phyloP scores from a whole-genome alignment of 2,888 invertebrate species.

The Melinaea menophilus region DNA sequence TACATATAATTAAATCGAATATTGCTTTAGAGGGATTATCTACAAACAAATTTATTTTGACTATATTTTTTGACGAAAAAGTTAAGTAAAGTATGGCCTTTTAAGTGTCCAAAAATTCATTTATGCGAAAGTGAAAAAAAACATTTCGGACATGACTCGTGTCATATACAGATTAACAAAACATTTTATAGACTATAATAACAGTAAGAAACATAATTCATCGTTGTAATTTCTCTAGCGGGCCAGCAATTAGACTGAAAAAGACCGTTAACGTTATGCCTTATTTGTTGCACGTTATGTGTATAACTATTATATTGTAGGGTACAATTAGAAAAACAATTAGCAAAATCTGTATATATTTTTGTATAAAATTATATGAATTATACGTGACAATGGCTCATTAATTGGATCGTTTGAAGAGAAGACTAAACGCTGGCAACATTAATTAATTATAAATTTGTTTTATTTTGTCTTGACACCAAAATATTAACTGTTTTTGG shows the following conservation, averaged over 20 bases:
- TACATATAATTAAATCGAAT: too few species aligned
- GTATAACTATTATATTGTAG: background rate
- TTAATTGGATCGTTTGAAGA: too few species aligned
- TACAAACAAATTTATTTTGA: too few species aligned
- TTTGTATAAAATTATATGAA: too few species aligned
- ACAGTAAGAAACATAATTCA: conserved; percentile 22
- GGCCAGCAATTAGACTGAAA: conserved; percentile 56
- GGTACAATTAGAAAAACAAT: background rate
- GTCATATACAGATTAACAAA: conserved; percentile 19
- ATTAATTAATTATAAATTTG: too few species aligned
- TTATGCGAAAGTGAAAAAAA: background rate
- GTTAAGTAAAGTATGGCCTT: too few species aligned
- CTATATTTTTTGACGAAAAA: too few species aligned
- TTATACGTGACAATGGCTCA: too few species aligned
- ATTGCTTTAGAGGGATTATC: too few species aligned
- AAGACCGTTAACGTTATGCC: conserved; percentile 61
- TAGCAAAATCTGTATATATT: background rate
- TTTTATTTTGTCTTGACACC: too few species aligned
- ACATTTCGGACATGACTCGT: background rate
- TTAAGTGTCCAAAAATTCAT: background rate
- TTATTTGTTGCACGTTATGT: conserved; percentile 50
- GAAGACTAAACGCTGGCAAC: too few species aligned
- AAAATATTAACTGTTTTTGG: too few species aligned
- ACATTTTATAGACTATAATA: conserved; percentile 20
- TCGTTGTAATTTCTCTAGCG: conserved; percentile 47